Base-by-base conservation (phyloP, 1,140 invertebrate species). In the Drosophila parabipectinata region DNA sequence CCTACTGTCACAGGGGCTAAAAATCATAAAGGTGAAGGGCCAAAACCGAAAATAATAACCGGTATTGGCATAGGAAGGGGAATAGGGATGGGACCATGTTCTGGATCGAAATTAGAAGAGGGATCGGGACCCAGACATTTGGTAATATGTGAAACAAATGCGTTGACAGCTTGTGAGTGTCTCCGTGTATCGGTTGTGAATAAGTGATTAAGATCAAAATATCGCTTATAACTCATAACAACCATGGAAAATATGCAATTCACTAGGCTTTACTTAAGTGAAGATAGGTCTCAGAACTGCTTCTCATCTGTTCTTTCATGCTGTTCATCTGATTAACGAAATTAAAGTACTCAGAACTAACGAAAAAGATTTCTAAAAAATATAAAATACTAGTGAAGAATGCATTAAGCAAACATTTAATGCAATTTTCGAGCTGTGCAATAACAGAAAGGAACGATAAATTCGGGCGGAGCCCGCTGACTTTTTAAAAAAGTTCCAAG, bases 201-300 rank as follows among this genome's bases (percentile, higher is more conserved):
- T 69, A 84, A 84, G 76, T 85, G 82, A 85, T 85, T 81, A 85
- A 77, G 82, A 87, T 87, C 82, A 87, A 87, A 87, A 87, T 87
- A 87, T 82, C 78, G 82, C 87, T 87, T 87, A 87, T 87, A 87
- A 81, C 82, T 79, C 82, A 88, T 88, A 87, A 87, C 82, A 79
- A 88, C 82, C 83, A 88, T 87, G 79, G 87, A 82, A 81, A 87
- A 85, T 78, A 81, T 73, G 41, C 77, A 73, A 73, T 87, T 78
- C 57, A 87, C 73, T 72, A 60, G 39, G 39, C 34, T 44, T 34
- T 24, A 51, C 47, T 26, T 67, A 51, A 21, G 44, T 28, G 32
- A 24, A 7, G 15, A 32, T 6, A 9, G 9, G 30, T 21, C 2
- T 3, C 26, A 54, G 37, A 14, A 24, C 14, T 15, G 10, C 4